Base-by-base conservation (phyloP, 1,140 invertebrate species). In the Dufourea novaeangliae region DNA sequence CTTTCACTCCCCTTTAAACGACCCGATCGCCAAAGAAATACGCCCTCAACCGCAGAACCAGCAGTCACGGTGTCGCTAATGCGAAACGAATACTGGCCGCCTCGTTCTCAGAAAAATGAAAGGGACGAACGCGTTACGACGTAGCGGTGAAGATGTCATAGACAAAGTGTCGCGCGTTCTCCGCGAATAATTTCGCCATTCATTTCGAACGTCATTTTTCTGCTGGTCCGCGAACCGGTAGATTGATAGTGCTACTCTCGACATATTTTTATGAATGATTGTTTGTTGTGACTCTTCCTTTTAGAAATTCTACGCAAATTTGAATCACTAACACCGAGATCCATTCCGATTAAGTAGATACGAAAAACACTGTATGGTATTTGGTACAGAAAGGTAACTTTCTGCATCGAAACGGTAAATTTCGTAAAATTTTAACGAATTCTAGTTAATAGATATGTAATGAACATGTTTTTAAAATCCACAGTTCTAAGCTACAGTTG, bases 141-240 rank as follows among this genome's bases (percentile, higher is more conserved):
- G 75, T 64, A 67, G 66, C 52, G 63, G 56, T 84, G 82, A 77
- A 63, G 63, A 50, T 84, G 83, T 84, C 83, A 80, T 82, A 84
- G 82, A 84, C 73, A 83, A 84, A 84, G 78, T 54, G 68, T 68
- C 66, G 17, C 44, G 52, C 67, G 62, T 67, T 71, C 50, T 29
- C 57, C 37, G 69, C 73, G 78, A 84, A 84, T 84, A 85, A 85
- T 85, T 80, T 81, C 52, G 59, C 67, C 82, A 81, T 84, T 85
- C 74, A 57, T 81, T 81, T 57, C 72, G 46, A 37, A 57, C 56
- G 73, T 84, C 73, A 80, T 84, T 78, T 80, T 66, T 80, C 68
- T 56, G 34, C 50, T n/a, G 54, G 10, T 50, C 17, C 41, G 50
- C 5, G 62, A 46, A 27, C 34, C 27, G 59, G 37, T 72, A 32